Conservation (phyloP, 2,888 invertebrate genomes). For the Mystacides longicornis region DNA sequence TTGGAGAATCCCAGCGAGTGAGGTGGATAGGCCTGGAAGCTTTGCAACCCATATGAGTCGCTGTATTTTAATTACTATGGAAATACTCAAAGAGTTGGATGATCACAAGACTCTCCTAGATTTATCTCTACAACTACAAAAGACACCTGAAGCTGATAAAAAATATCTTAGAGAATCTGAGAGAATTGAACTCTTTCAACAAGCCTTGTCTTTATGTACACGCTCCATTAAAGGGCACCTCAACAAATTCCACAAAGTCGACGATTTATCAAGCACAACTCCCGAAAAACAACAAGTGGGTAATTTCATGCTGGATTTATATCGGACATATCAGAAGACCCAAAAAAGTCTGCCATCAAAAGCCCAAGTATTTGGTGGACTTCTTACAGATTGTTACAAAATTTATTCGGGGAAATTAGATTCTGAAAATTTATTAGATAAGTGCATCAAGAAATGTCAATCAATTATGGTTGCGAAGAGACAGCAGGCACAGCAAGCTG, state of each 20-base stretch:
- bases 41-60: conserved; percentile 88
- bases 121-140: conserved; percentile 68
- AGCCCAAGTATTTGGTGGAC: conserved; percentile 52
- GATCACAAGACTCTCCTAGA: conserved; percentile 76
- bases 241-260: conserved; percentile 45
- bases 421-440: conserved; percentile 55
- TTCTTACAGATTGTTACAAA: conserved; percentile 65
- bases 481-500: conserved; percentile 43
- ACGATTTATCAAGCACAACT: conserved; percentile 41
- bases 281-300: conserved; percentile 45
- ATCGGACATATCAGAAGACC: conserved; percentile 61
- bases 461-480: conserved; percentile 53
- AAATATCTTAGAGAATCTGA: conserved; percentile 81
- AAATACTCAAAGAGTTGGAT: conserved; percentile 69
- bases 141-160: conserved; percentile 81
- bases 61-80: conserved; percentile 72
- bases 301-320: conserved; percentile 51
- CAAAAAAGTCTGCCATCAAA: conserved; percentile 56
- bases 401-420: conserved; percentile 53
- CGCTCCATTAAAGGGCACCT: conserved; percentile 61
- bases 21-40: conserved; percentile 88
- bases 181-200: conserved; percentile 70
- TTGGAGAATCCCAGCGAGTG: conserved; percentile 84
- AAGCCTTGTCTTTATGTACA: conserved; percentile 67
- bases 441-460: conserved; percentile 64